These are phyloP conservation scores for Brienomyrus longianalis DNA, from an alignment of 2,113 vertebrate species.

Conservation along the genomic window DNA sequence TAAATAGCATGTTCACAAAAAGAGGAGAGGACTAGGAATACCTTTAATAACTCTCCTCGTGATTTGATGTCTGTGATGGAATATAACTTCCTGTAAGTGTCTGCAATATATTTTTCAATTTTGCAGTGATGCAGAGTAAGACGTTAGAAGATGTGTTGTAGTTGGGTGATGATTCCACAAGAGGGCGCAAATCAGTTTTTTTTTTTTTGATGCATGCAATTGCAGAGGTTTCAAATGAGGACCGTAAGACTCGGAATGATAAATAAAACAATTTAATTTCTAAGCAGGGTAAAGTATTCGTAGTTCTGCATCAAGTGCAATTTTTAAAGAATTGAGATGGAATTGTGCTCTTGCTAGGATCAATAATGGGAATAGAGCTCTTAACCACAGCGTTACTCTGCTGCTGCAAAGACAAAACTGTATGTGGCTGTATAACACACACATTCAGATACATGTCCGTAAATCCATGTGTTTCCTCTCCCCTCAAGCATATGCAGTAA, in stretches of 20 bases:
- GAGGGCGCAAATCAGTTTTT: not conserved
- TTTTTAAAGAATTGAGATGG: not conserved
- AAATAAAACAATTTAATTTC: not conserved
- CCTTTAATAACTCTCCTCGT: not conserved
- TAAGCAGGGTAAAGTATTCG: not conserved
- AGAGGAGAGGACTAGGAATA: not conserved
- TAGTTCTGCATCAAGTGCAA: not conserved
- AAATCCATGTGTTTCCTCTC: not conserved
- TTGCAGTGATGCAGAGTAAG: not conserved
- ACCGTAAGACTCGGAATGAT: not conserved
- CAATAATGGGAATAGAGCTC: not conserved
- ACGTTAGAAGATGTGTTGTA: not conserved
- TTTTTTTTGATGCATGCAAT: not conserved
- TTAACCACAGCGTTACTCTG: not conserved
- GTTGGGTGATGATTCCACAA: not conserved
- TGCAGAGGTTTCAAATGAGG: not conserved
- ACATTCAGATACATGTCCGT: not conserved
- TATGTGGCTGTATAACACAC: not conserved
- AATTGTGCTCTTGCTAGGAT: not conserved
- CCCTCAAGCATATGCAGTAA: not conserved
- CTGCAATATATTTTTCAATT: not conserved
- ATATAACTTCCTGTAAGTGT: not conserved
- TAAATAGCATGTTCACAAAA: not conserved
- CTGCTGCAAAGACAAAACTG: not conserved
- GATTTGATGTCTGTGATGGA: not conserved